These are phyloP conservation scores for Teleiodes luculella DNA, from an alignment of 2,888 invertebrate species.

Conservation along the genomic window DNA sequence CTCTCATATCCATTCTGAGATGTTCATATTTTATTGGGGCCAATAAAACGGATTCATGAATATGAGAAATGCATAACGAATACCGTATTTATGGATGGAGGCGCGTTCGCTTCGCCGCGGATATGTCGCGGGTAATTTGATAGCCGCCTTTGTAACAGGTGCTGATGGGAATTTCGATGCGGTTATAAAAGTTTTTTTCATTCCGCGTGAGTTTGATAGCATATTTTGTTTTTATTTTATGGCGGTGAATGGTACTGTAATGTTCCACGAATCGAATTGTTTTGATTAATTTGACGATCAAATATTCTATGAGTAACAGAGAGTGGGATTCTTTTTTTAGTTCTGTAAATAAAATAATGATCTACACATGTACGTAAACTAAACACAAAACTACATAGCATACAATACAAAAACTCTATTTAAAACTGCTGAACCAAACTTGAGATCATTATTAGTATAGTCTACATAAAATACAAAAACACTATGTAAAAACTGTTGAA, in stretches of 20 bases:
- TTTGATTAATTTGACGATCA: not conserved
- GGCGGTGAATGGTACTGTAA: conserved; percentile 31
- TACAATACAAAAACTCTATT: too few species aligned
- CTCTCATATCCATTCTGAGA: conserved; percentile 79
- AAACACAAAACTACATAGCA: too few species aligned
- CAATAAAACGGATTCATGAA: conserved; percentile 80
- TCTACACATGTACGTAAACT: too few species aligned
- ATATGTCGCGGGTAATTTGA: conserved; percentile 77
- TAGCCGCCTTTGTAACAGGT: conserved; percentile 77
- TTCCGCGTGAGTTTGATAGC: conserved; percentile 61
- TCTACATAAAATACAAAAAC: too few species aligned
- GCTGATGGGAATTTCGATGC: conserved; percentile 74
- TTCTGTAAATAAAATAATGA: too few species aligned
- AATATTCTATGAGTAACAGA: not conserved
- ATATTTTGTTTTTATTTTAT: conserved; percentile 50
- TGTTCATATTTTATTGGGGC: conserved; percentile 80
- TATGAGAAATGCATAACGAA: conserved; percentile 80
- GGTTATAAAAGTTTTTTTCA: conserved; percentile 62
- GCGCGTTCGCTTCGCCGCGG: conserved; percentile 61
- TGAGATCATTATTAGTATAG: not conserved
- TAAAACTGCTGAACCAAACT: not conserved
- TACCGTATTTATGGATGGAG: conserved; percentile 77
- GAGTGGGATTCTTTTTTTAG: too few species aligned
- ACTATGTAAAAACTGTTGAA: not conserved
- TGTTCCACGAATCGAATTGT: conserved; percentile 25